Base-by-base conservation (phyloP, 2,113 vertebrate genomes). In the Gobio gobio region DNA sequence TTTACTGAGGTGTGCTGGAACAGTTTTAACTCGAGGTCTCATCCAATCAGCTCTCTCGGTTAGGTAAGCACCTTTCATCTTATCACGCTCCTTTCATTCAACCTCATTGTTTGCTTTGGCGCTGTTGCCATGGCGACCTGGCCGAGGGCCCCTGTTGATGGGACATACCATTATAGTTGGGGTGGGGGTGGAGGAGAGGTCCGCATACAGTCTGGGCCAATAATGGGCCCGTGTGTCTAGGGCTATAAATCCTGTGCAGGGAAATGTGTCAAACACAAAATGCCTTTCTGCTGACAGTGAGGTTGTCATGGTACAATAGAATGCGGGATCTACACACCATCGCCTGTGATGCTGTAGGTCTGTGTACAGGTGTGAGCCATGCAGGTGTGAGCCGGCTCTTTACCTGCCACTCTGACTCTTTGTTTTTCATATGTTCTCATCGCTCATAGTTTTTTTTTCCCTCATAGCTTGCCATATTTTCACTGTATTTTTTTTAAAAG, bases 91-190 rank as follows among this genome's bases (percentile, higher is more conserved):
- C 89, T 91, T 89, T 90, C 66, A 87, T 93, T 94, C 93, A 91
- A 90, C 91, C 91, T 90, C 91, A 94, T 94, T 95, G 94, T 94
- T 95, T 94, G 93, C 93, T 94, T 94, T 94, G 92, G 92, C 91
- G 91, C 92, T 87, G 94, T 95, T 94, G 92, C 93, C 90, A 89
- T 94, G 93, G 91, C 77, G 84, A 95, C 93, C 89, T 90, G 91
- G 90, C 91, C 82, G 90, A 84, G 89, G 90, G 92, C 91, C 86
- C 93, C 90, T 90, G 90, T 93, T 92, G 91, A 90, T 90, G 91
- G 92, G 93, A 91, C 92, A 91, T 83, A 90, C 86, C 87, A 89
- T 90, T 93, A 91, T 88, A 91, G 90, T 86, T 86, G 59, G 86
- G 82, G 83, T 83, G 56, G 56, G 26, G 77, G 54, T 22, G 54